A percentile compares a stretch with the other conserved stretches of the same genome.
These are phyloP conservation scores for Drosophila pseudoobscura DNA, from an alignment of 1,140 invertebrate genomes.

Conservation along the genomic window DNA sequence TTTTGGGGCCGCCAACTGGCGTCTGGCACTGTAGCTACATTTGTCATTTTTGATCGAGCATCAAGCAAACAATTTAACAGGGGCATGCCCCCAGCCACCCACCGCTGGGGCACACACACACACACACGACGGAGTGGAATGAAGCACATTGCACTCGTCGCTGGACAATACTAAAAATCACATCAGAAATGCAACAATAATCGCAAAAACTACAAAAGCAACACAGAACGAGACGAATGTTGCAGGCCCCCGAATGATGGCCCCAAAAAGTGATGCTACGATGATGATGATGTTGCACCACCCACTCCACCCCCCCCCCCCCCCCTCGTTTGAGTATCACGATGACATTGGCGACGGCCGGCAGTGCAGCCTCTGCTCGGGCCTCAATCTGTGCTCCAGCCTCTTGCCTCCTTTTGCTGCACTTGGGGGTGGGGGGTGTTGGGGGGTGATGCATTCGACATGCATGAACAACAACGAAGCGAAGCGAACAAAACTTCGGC, in stretches of 20 bases:
- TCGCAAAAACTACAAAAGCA: conserved; percentile 77
- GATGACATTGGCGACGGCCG: conserved; percentile 55
- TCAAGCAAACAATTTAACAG: conserved; percentile 82
- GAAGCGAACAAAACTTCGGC: conserved; percentile 47
- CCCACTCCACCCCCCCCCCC: no score
- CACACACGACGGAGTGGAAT: conserved; percentile 24
- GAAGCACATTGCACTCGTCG: conserved; percentile 78
- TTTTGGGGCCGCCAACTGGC: conserved; percentile 16
- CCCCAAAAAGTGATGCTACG: background rate
- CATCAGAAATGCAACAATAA: conserved; percentile 82
- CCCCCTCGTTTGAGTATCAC: conserved; percentile 16
- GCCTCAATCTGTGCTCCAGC: conserved; percentile 5
- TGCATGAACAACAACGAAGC: conserved; percentile 65
- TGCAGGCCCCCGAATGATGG: conserved; percentile 2
- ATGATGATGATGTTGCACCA: conserved; percentile 34
- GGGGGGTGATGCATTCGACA: conserved; percentile 67
- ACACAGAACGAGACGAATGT: conserved; percentile 42
- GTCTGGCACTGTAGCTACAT: conserved; percentile 65
- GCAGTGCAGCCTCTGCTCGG: conserved; percentile 34
- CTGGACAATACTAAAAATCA: conserved; percentile 82
- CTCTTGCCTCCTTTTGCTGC: background rate
- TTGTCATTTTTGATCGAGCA: conserved; percentile 82
- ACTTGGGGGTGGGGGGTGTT: no score
- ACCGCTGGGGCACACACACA: conserved; percentile 22
- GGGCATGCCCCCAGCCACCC: conserved; percentile 13